Evolutionary conservation across 1,140 invertebrate genomes (phyloP).

Genomic region (Drosophila sproati): DNA sequence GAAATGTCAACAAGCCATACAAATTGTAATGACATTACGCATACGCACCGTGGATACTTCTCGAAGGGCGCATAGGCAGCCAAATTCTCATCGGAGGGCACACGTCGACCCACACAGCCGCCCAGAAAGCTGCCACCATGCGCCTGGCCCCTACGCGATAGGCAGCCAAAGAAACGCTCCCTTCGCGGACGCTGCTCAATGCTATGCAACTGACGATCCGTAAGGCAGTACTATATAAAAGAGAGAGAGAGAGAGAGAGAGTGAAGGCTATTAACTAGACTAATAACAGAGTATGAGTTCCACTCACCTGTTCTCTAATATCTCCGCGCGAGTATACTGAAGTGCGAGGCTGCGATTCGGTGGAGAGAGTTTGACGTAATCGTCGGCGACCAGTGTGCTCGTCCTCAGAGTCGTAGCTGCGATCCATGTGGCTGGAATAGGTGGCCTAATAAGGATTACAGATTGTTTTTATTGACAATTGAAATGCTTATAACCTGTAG

Average conservation of each 20-base stretch:
- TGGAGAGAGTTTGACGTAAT: slow-evolving; percentile 86
- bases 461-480: neutral
- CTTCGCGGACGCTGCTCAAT: slow-evolving; percentile 91
- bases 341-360: slow-evolving; percentile 85
- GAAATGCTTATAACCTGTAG: neutral
- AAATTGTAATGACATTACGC: neutral
- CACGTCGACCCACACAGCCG: slow-evolving; percentile 92
- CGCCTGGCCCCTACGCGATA: slow-evolving; percentile 86
- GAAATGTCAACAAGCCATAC: neutral
- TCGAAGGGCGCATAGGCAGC: slow-evolving; percentile 90
- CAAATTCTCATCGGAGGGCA: slow-evolving; percentile 94
- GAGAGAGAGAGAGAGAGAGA: neutral
- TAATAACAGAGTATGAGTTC: neutral
- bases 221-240: slow-evolving; percentile 93
- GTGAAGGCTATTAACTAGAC: neutral
- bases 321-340: slow-evolving; percentile 95
- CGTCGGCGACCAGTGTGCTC: slow-evolving; percentile 87
- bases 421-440: slow-evolving; percentile 87
- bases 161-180: slow-evolving; percentile 92
- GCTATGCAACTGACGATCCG: slow-evolving; percentile 93
- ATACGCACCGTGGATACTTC: slow-evolving; percentile 87
- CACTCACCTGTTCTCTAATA: slow-evolving; percentile 88
- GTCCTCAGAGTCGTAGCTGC: slow-evolving; percentile 90
- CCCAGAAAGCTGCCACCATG: slow-evolving; percentile 88
- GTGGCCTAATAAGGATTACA: slow-evolving; percentile 85